Evolutionary conservation across 53 echinoderm and acorn worm genomes (phyloP).

Genomic region (Glandiceps talaboti): DNA sequence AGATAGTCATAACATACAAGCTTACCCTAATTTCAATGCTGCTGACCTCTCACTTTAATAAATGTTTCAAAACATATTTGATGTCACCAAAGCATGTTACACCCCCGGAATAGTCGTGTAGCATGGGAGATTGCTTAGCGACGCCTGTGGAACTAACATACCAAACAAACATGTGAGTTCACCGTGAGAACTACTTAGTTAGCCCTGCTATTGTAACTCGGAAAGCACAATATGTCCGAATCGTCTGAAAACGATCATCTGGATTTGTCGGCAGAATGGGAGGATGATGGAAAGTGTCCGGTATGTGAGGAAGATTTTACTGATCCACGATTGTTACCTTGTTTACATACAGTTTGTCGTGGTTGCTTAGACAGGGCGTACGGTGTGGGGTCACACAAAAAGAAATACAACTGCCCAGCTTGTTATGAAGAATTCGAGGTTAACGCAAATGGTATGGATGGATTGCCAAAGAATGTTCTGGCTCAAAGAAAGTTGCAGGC

Average conservation of each 20-base stretch:
- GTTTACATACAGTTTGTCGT: background rate
- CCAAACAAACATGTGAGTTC: too few species aligned
- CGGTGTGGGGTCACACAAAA: background rate
- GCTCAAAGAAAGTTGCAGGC: background rate
- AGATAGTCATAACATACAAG: too few species aligned
- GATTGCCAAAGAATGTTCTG: background rate
- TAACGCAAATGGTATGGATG: background rate
- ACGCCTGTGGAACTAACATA: too few species aligned
- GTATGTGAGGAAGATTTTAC: background rate
- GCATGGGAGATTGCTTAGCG: too few species aligned
- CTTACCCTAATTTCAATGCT: too few species aligned
- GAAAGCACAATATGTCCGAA: too few species aligned
- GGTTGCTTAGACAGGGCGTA: background rate
- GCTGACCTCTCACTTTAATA: too few species aligned
- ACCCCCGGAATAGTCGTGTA: too few species aligned
- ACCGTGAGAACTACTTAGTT: too few species aligned
- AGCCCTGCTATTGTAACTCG: too few species aligned
- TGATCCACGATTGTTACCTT: background rate
- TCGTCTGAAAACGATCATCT: background rate
- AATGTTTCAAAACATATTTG: too few species aligned
- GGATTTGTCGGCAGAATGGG: background rate
- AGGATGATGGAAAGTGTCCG: background rate
- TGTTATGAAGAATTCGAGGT: background rate
- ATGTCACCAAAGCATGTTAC: too few species aligned
- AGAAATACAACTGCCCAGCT: background rate